Evolutionary conservation across 2,113 vertebrate genomes (phyloP), one percentile per base, ranked within the genome.

Genomic region (Eulemur macaco): DNA sequence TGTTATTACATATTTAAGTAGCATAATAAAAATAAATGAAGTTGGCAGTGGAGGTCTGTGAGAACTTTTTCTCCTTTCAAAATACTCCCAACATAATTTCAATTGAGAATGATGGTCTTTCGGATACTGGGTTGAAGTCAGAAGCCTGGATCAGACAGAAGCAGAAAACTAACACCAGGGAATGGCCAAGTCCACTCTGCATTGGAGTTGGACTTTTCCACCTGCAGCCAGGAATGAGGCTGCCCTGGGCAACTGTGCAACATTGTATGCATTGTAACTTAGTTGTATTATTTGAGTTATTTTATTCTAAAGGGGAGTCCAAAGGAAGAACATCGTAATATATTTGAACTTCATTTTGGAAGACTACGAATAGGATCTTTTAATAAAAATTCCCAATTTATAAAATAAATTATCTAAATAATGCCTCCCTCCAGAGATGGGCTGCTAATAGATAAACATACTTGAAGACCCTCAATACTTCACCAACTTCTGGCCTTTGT

Each of bases 381-480:
- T 31, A n/a, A 47, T 60, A 31, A 91, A 89, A 60, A n/a, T 25
- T 88, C 91, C 64, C 15, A 45, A 9, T 95, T 66, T 88, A 29
- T 73, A 27, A 91, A 87, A 91, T 58, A 96, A 71, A 9, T 69
- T 91, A 76, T 73, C 9, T 50, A 93, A 82, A 88, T 69, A 71
- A 91, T 0, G 0, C 8, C 1, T 74, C 39, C 29, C 84, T 69
- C 47, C 31, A 58, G 83, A 71, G 54, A 88, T 34, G 18, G 25
- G 25, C 54, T 39, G 52, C 37, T 54, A 58, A 89, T 1, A 77
- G 73, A 88, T 9, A 74, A 83, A 45, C 13, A 14, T 50, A 64
- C 47, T 73, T 81, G 50, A 83, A 94, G 78, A 88, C 58, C 18
- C 58, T 91, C 34, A 37, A 37, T 74, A 71, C 42, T 92, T 77